phyloP scores from a whole-genome alignment of 2,113 vertebrate genomes.

The Regulus satrapa region DNA sequence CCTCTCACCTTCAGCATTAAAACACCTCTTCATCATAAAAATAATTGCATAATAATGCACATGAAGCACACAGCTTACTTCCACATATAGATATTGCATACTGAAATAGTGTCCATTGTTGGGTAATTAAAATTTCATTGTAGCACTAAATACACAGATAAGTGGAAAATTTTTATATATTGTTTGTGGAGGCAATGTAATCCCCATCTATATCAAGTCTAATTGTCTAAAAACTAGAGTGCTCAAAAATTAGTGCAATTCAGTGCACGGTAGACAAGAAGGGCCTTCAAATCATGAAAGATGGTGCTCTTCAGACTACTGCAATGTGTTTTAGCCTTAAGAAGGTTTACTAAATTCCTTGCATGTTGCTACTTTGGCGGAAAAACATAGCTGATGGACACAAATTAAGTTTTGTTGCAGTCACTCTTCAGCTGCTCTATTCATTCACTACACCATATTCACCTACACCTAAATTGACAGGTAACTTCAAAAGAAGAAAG shows the following conservation, averaged over 20 bases:
- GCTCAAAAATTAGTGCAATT: not conserved
- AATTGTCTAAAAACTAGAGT: not conserved
- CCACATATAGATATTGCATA: not conserved
- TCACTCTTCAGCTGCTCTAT: not conserved
- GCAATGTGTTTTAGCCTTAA: not conserved
- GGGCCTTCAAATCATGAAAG: not conserved
- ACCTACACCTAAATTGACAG: not conserved
- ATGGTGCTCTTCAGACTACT: not conserved
- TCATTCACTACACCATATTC: not conserved
- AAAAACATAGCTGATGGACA: not conserved
- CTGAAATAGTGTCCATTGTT: not conserved
- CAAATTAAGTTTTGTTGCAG: not conserved
- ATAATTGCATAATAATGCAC: constrained; percentile 39
- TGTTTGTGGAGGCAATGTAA: not conserved
- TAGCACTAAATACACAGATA: not conserved
- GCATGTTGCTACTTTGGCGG: not conserved
- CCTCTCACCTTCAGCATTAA: constrained; percentile 50
- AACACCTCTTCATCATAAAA: constrained; percentile 14
- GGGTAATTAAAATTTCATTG: not conserved
- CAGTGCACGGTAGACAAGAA: not conserved
- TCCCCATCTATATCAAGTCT: not conserved
- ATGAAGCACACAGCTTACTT: not conserved
- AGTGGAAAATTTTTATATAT: not conserved
- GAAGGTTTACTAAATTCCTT: not conserved
- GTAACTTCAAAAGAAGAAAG: not conserved